Conservation (phyloP, 2,888 invertebrate genomes). For the Hirtodrosophila alboralis region DNA sequence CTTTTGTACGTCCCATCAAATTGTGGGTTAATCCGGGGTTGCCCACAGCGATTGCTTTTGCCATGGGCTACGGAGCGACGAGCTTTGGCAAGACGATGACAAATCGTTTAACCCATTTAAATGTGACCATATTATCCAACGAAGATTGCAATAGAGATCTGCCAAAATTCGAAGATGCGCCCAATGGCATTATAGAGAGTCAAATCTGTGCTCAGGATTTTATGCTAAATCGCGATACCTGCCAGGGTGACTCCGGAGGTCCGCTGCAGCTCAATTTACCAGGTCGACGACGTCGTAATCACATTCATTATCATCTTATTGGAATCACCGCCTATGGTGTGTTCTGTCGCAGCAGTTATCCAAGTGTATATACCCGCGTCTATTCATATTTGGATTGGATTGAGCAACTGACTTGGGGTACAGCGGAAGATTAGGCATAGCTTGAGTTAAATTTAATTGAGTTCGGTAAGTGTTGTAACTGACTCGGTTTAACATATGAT, state of each 20-base stretch:
- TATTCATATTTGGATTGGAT: slow-evolving; percentile 82
- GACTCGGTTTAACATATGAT: too few species aligned
- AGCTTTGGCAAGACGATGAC: slow-evolving; percentile 82
- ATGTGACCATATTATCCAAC: slow-evolving; percentile 79
- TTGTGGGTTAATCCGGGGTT: slow-evolving; percentile 84
- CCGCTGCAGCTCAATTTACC: slow-evolving; percentile 80
- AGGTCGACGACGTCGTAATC: slow-evolving; percentile 53
- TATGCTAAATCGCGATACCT: slow-evolving; percentile 79
- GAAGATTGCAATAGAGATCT: slow-evolving; percentile 73
- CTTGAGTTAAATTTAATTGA: neutral
- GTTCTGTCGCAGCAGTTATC: slow-evolving; percentile 78
- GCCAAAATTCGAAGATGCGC: slow-evolving; percentile 65
- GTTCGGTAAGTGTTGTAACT: too few species aligned
- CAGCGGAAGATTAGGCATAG: neutral
- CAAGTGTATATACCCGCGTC: slow-evolving; percentile 82
- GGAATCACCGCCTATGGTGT: slow-evolving; percentile 83
- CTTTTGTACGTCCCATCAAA: slow-evolving; percentile 86
- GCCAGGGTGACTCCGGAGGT: slow-evolving; percentile 83
- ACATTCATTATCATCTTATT: slow-evolving; percentile 77
- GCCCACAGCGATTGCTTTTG: slow-evolving; percentile 84
- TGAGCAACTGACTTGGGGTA: slow-evolving; percentile 74
- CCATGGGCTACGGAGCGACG: slow-evolving; percentile 87
- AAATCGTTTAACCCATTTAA: slow-evolving; percentile 80
- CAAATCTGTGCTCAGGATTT: slow-evolving; percentile 82
- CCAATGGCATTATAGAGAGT: slow-evolving; percentile 73